These are phyloP conservation scores for Scatophagus argus DNA, from an alignment of 2,113 vertebrate species.

Conservation along the genomic window DNA sequence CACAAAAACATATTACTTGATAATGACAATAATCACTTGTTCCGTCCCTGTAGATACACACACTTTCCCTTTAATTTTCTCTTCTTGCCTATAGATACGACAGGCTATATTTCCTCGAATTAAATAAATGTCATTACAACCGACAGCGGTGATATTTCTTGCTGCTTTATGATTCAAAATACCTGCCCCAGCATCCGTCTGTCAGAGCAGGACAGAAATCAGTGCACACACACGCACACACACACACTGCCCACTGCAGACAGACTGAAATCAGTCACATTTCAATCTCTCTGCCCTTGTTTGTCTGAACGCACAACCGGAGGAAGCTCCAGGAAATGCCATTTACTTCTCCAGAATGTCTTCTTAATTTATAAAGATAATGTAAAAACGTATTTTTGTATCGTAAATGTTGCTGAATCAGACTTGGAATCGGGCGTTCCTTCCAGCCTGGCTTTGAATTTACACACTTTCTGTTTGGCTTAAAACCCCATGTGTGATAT, in stretches of 20 bases:
- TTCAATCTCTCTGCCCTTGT: constrained; percentile 8
- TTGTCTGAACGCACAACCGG: constrained; percentile 1
- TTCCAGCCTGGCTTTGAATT: constrained; percentile 4
- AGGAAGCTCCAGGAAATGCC: constrained; percentile 1
- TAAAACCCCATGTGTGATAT: constrained; percentile 9
- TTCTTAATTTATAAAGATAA: background rate
- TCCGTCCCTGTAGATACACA: background rate
- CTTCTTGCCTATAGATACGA: background rate
- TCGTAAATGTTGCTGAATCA: background rate
- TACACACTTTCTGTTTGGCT: background rate
- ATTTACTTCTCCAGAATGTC: background rate
- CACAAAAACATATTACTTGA: background rate
- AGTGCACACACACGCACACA: background rate
- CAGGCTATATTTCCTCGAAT: background rate
- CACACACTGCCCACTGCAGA: constrained; percentile 11
- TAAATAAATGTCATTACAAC: constrained; percentile 9
- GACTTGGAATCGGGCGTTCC: constrained; percentile 2
- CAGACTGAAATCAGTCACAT: constrained; percentile 31
- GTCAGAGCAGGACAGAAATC: constrained; percentile 8
- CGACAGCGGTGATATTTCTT: constrained; percentile 28
- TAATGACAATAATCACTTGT: constrained; percentile 3
- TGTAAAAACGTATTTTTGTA: background rate
- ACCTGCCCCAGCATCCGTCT: constrained; percentile 4
- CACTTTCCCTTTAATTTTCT: no score
- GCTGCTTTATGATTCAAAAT: constrained; percentile 18